These are phyloP conservation scores for Sebastes ruberrimus DNA, from an alignment of 2,797 vertebrate genomes.

Conservation along the genomic window DNA sequence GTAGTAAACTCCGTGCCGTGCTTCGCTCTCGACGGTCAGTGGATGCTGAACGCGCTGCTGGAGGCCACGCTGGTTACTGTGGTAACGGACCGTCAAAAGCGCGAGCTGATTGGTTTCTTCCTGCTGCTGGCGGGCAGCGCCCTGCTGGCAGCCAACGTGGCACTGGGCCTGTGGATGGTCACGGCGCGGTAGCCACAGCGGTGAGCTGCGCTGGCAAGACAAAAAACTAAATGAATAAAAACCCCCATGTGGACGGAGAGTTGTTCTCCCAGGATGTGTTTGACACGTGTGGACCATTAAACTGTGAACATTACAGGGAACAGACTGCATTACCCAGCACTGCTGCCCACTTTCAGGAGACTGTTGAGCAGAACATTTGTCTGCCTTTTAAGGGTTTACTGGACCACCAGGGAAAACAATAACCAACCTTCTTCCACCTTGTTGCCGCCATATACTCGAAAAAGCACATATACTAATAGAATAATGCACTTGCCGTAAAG, in stretches of 20 bases:
- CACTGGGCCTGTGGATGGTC: constrained; percentile 97
- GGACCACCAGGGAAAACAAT: constrained; percentile 29
- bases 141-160: constrained; percentile 95
- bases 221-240: not conserved
- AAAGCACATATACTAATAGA: constrained; percentile 46
- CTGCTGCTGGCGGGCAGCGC: constrained; percentile 94
- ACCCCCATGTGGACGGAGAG: not conserved
- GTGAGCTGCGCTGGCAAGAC: not conserved
- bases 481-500: constrained; percentile 38
- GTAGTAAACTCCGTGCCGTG: constrained; percentile 98
- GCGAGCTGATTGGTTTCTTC: constrained; percentile 94
- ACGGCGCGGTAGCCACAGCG: constrained; percentile 88
- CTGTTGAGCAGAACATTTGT: constrained; percentile 11
- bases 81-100: constrained; percentile 89
- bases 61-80: constrained; percentile 91
- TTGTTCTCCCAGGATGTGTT: constrained; percentile 8
- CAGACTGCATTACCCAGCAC: constrained; percentile 23
- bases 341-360: constrained; percentile 8
- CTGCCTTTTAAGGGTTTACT: constrained; percentile 12
- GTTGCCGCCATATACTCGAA: constrained; percentile 9
- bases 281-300: constrained; percentile 38
- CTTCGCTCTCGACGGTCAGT: constrained; percentile 97
- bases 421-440: constrained; percentile 16
- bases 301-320: constrained; percentile 46
- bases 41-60: constrained; percentile 96